phyloP scores from a whole-genome alignment of 2,888 invertebrate genomes.

The Dermolepida albohirtum region DNA sequence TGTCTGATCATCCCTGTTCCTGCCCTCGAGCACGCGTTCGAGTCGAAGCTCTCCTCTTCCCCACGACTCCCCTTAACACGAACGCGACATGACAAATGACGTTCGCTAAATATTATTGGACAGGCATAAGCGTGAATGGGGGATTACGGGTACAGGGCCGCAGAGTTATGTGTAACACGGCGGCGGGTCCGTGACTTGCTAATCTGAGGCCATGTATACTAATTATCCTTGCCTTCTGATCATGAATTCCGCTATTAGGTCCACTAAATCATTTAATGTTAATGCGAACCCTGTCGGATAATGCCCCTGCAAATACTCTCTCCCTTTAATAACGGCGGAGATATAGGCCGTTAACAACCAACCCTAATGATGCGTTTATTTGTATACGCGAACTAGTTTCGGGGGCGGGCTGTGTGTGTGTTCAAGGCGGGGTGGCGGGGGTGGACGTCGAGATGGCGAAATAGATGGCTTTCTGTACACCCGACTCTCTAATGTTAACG shows the following conservation, averaged over 20 bases:
- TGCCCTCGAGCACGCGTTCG: slow-evolving; percentile 19
- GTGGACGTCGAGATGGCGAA: slow-evolving; percentile 6
- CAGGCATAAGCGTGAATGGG: slow-evolving; percentile 42
- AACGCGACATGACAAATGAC: slow-evolving; percentile 41
- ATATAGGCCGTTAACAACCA: slow-evolving; percentile 38
- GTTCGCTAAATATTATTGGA: slow-evolving; percentile 43
- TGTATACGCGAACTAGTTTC: slow-evolving; percentile 34
- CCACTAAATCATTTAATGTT: slow-evolving; percentile 62
- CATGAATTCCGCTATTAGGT: slow-evolving; percentile 62
- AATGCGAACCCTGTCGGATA: slow-evolving; percentile 50
- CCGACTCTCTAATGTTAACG: slow-evolving; percentile 8
- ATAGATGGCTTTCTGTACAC: slow-evolving; percentile 25
- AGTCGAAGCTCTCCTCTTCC: no score
- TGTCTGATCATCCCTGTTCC: neutral
- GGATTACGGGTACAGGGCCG: slow-evolving; percentile 22
- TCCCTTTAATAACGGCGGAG: slow-evolving; percentile 37
- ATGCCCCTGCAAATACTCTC: slow-evolving; percentile 43
- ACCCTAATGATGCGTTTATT: slow-evolving; percentile 39
- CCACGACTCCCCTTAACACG: no score
- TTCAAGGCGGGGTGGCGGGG: neutral
- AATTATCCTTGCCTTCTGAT: slow-evolving; percentile 61
- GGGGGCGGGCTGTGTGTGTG: neutral
- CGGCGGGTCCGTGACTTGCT: slow-evolving; percentile 43
- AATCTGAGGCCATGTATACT: slow-evolving; percentile 57
- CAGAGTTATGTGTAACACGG: slow-evolving; percentile 40